Conservation (phyloP, 2,113 vertebrate species). For the Ondatra zibethicus region DNA sequence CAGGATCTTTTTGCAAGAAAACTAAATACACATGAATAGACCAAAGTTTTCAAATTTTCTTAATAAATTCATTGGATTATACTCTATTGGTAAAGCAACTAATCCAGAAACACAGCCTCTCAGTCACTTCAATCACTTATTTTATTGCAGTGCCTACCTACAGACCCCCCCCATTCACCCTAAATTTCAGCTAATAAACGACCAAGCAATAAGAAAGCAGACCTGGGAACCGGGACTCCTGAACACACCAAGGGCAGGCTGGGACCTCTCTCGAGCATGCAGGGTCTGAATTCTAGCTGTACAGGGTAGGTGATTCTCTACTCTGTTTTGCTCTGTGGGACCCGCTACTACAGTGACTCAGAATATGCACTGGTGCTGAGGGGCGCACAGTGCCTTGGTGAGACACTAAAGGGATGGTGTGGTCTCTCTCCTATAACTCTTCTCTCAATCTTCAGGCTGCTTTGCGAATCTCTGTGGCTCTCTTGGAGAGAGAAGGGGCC, state of each 20-base stretch:
- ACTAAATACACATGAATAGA: conserved; percentile 47
- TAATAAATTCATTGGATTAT: conserved; percentile 27
- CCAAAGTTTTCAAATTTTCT: conserved; percentile 35
- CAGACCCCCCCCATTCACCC: not conserved
- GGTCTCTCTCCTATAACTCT: not conserved
- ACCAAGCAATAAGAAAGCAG: not conserved
- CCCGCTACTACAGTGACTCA: not conserved
- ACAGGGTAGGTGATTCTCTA: not conserved
- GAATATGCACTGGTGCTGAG: too few relatives aligned
- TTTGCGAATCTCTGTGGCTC: not conserved
- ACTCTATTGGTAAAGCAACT: conserved; percentile 41
- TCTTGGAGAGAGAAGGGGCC: not conserved
- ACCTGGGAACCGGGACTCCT: not conserved
- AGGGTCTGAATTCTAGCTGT: not conserved
- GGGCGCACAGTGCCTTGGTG: not conserved
- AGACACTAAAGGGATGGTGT: not conserved
- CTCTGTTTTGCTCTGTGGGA: not conserved
- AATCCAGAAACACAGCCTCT: conserved; percentile 53
- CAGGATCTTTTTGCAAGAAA: conserved; percentile 45
- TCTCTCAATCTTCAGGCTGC: not conserved
- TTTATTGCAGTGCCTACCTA: not conserved
- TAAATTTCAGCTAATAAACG: not conserved
- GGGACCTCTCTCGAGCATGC: not conserved
- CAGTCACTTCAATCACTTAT: not conserved
- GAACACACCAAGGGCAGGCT: accelerated